phyloP scores from a whole-genome alignment of 2,888 invertebrate species.

The Chironomus riparius region DNA sequence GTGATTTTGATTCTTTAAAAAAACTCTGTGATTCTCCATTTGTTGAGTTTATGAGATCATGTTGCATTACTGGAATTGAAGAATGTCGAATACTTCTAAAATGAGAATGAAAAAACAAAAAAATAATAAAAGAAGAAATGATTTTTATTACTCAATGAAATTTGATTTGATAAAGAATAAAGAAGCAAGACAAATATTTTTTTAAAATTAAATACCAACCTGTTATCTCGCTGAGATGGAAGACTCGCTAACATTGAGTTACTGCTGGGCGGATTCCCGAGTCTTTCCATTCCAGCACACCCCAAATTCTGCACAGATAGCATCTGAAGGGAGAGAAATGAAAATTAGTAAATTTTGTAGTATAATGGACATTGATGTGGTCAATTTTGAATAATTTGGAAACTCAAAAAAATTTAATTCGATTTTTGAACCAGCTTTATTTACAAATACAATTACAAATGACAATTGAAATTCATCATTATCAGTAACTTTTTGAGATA shows the following conservation, averaged over 20 bases:
- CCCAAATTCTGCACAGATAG: conserved; percentile 64
- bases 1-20: conserved; percentile 34
- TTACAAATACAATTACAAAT: no score
- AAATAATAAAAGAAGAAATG: background rate
- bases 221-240: conserved; percentile 35
- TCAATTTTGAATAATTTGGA: no score
- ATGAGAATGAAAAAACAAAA: background rate
- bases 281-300: conserved; percentile 61
- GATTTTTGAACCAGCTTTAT: no score
- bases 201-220: conserved; percentile 33
- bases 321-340: conserved; percentile 53
- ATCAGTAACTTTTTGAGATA: no score
- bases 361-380: no score
- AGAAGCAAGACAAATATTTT: background rate
- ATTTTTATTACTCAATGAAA: background rate
- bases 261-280: conserved; percentile 46
- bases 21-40: conserved; percentile 10
- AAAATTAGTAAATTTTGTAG: background rate
- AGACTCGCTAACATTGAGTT: conserved; percentile 43
- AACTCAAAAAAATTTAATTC: no score
- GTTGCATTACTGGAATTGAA: conserved; percentile 21
- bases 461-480: no score
- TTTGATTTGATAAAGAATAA: background rate
- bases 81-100: conserved; percentile 25
- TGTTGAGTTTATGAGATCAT: conserved; percentile 24